Percentiles rank a stretch among this genome's conserved stretches.
Evolutionary conservation across 2,113 vertebrate genomes (phyloP).

Genomic region (Tachycineta bicolor): DNA sequence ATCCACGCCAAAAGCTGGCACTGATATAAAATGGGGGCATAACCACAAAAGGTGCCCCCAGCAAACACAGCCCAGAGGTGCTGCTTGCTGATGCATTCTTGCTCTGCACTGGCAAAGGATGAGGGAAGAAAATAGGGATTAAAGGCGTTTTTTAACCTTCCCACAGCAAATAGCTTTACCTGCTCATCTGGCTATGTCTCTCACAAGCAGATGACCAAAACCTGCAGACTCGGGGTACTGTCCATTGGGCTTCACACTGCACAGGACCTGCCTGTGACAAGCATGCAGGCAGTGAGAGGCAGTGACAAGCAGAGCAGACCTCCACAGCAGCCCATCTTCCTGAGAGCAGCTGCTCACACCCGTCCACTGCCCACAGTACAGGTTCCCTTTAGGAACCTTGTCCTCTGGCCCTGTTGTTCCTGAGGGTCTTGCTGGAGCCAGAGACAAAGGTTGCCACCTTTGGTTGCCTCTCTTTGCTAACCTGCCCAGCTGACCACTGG

Average conservation of each 20-base stretch:
- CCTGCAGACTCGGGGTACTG: neutral
- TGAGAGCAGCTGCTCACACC: neutral
- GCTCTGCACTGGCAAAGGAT: neutral
- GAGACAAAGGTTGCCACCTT: neutral
- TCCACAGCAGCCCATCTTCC: neutral
- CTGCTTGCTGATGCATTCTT: neutral
- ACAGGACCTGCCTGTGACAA: neutral
- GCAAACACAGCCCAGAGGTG: neutral
- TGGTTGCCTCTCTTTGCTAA: neutral
- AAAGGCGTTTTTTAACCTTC: neutral
- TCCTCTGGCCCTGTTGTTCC: neutral
- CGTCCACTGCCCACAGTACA: neutral
- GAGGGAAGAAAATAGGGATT: neutral
- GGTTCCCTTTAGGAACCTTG: neutral
- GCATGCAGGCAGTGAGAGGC: neutral
- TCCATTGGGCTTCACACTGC: neutral
- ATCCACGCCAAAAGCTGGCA: neutral
- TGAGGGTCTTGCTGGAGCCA: too few relatives aligned
- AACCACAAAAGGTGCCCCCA: neutral
- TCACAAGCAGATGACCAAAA: neutral
- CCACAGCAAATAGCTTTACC: neutral
- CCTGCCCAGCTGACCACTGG: neutral
- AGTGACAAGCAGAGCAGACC: neutral
- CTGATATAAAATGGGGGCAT: neutral
- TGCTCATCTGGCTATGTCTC: neutral